phyloP scores from a whole-genome alignment of 2,113 vertebrate species.

The Tympanuchus pallidicinctus region DNA sequence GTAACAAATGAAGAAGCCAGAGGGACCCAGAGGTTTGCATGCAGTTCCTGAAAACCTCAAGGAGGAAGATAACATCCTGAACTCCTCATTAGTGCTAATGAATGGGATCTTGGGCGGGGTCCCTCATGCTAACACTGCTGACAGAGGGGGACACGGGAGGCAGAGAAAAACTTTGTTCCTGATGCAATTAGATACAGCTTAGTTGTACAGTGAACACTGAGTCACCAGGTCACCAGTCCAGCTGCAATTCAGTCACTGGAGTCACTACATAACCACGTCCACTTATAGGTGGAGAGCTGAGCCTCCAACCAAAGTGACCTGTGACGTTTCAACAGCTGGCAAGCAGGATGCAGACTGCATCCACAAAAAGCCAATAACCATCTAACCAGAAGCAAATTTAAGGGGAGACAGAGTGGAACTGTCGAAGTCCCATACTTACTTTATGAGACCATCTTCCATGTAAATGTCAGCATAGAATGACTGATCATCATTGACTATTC shows the following conservation, averaged over 20 bases:
- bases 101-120: neutral
- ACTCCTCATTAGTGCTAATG: neutral
- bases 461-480: slow-evolving; percentile 97
- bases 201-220: neutral
- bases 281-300: neutral
- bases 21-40: neutral
- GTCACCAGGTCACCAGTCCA: neutral
- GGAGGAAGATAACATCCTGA: neutral
- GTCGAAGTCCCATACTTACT: slow-evolving; percentile 81
- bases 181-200: neutral
- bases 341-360: neutral
- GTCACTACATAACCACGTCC: neutral
- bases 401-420: neutral
- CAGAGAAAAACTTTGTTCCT: neutral
- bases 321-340: neutral
- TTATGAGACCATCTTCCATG: slow-evolving; percentile 98
- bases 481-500: slow-evolving; percentile 98
- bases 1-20: neutral
- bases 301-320: neutral
- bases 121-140: neutral
- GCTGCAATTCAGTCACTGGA: neutral
- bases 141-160: neutral
- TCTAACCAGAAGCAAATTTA: neutral
- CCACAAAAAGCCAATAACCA: neutral
- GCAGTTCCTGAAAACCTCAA: slow-evolving; percentile 2